Base-by-base conservation (phyloP, 2,113 vertebrate genomes). In the Amphiprion percula region DNA sequence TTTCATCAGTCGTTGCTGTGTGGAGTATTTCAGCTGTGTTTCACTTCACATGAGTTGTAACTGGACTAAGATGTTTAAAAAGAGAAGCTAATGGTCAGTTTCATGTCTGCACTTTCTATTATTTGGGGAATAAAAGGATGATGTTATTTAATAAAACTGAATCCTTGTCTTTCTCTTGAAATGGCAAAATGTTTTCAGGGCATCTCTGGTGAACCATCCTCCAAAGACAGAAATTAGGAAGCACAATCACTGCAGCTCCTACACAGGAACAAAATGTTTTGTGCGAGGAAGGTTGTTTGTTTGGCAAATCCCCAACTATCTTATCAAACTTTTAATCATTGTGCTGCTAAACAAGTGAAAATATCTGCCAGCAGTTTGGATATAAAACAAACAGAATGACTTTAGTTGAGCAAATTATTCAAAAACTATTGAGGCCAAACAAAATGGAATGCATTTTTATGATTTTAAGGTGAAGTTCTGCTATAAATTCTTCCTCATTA, bases 111-210 rank as follows among this genome's bases (percentile, higher is more conserved):
- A 75, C 47, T 79, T 85, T 85, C 56, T 69, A 26, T 76, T 66
- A 54, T 77, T 52, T 67, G n/a, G 65, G 46, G 28, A 65, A 60
- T 65, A 67, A 81, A 71, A 52, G 55, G 14, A 46, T 58, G 23
- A 71, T 49, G 68, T 70, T 90, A 60, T 81, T 84, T 87, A 87
- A 85, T 85, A 77, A 83, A 80, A 53, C 16, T 5, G 17, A 62
- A 62, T 10, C 17, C 1, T 28, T 11, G 49, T 82, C 33, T 67
- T 17, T 76, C 15, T 79, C 26, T 61, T 78, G 11, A 77, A 60
- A 26, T 46, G 33, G 33, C 33, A 37, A 37, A 37, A 37, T 37
- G 33, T 37, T 37, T 37, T 37, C 33, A 10, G 33, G 7, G 33
- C 33, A 10, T 37, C 33, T 37, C 33, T 9, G 8, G 7, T 37